These are phyloP conservation scores for Orthochromis malagaraziensis DNA, from an alignment of 2,113 vertebrate genomes.

Conservation along the genomic window DNA sequence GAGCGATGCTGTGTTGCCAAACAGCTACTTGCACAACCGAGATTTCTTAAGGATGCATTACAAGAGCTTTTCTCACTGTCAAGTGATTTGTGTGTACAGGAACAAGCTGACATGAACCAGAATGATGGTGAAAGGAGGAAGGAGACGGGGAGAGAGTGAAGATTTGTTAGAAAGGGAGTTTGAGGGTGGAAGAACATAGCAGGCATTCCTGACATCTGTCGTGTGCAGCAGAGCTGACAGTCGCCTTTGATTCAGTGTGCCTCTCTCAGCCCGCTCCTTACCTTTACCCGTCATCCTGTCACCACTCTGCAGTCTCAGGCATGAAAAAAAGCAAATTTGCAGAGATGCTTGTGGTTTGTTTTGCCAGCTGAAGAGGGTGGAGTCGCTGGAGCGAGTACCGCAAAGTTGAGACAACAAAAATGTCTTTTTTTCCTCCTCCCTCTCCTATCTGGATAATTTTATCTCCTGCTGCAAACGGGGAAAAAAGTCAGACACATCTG, in stretches of 20 bases:
- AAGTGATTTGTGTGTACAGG: neutral
- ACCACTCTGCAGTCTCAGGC: neutral
- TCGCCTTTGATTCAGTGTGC: neutral
- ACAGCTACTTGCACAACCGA: neutral
- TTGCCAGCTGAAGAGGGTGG: neutral
- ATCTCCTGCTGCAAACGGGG: neutral
- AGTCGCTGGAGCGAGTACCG: neutral
- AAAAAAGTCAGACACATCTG: neutral
- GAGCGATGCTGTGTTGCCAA: neutral
- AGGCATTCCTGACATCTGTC: conserved; percentile 40
- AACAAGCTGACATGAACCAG: neutral
- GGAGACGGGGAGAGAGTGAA: neutral
- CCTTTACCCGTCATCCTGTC: neutral
- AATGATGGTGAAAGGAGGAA: neutral
- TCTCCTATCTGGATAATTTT: neutral
- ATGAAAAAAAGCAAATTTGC: neutral
- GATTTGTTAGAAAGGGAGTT: neutral
- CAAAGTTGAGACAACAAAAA: neutral
- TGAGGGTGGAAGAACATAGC: conserved; percentile 29
- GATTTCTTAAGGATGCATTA: neutral
- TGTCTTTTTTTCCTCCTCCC: neutral
- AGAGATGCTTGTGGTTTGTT: neutral
- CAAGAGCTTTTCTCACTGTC: neutral
- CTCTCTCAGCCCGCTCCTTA: neutral
- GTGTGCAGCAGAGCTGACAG: neutral